Evolutionary conservation across 92 coral and sea anemone genomes (phyloP), one percentile per base, ranked within the genome.

Genomic region (Zoanthus solanderi): DNA sequence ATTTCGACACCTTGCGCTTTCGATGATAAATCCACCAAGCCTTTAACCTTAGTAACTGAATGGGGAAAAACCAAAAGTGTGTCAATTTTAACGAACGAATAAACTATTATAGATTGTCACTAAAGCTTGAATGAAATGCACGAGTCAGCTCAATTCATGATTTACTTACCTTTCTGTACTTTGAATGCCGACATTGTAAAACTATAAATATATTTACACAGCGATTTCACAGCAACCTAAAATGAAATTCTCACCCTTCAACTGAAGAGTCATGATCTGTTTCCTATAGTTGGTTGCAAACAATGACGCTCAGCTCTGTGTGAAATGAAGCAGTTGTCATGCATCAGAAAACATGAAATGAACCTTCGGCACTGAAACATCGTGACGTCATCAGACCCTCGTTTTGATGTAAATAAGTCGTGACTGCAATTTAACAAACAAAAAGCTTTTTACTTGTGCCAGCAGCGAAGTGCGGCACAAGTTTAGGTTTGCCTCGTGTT

Each of bases 41-140:
- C 97, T 68, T 90, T 95, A 71, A 96, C 99, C 85, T 96, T 96
- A 37, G 98, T 89, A 48, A 96, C 99, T 96, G 75, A 17, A 78
- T 58, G 92, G 91, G n/a, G 61, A 83, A 83, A 79, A 71, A 1
- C 78, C 80, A 60, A 65, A 56, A 18, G 60, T 66, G 18, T 45
- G 23, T 67, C 85, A 68, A 66, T 60, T 66, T 81, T 46, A 68
- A 7, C 16, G 60, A 81, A 46, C 37, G 28, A 16, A 65, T 75
- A 81, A 47, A 34, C 69, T 23, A 34, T 66, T 47, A 81, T 53
- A 79, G 28, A 79, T 60, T 30, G 60, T 65, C 85, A 81, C 85
- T 46, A 46, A 53, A 18, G 47, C 75, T 73, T 71, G 47, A 18
- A 81, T 50, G 32, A 71, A 81, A 32, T 30, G 74, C 75, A 45